Evolutionary conservation across 1,140 invertebrate species (phyloP).

Genomic region (Ceratosolen solmsi): DNA sequence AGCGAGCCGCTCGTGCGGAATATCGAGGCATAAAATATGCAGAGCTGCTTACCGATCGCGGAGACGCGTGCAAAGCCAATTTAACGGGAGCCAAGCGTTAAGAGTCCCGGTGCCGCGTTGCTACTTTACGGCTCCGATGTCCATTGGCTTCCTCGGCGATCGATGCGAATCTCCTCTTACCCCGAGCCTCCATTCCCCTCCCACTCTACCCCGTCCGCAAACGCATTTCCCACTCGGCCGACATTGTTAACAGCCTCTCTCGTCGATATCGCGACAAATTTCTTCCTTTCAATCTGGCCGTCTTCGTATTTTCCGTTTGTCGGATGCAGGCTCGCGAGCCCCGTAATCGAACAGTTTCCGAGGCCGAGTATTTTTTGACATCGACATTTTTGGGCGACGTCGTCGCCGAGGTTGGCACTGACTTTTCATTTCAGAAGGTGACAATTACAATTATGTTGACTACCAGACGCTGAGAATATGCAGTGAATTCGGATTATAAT

Average conservation of each 20-base stretch:
- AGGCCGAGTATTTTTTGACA: too few relatives aligned
- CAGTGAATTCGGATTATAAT: too few relatives aligned
- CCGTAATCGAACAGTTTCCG: too few relatives aligned
- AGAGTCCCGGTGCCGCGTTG: background rate
- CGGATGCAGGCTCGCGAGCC: background rate
- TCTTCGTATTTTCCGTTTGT: background rate
- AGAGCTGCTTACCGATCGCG: constrained; percentile 35
- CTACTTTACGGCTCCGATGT: background rate
- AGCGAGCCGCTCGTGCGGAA: constrained; percentile 34
- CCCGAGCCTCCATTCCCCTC: background rate
- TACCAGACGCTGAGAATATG: too few relatives aligned
- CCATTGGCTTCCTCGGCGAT: background rate
- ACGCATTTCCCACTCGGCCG: background rate
- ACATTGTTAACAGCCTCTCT: background rate
- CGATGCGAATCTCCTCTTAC: background rate
- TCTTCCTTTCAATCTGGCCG: background rate
- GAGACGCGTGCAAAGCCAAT: constrained; percentile 4
- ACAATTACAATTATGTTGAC: too few relatives aligned
- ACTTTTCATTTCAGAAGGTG: background rate
- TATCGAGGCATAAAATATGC: constrained; percentile 48
- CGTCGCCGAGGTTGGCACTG: background rate
- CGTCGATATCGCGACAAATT: background rate
- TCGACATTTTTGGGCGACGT: background rate
- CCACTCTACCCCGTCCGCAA: background rate
- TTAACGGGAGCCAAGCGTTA: constrained; percentile 18